Evolutionary conservation across 2,797 vertebrate genomes (phyloP).

Genomic region (Tarsius wallacei): DNA sequence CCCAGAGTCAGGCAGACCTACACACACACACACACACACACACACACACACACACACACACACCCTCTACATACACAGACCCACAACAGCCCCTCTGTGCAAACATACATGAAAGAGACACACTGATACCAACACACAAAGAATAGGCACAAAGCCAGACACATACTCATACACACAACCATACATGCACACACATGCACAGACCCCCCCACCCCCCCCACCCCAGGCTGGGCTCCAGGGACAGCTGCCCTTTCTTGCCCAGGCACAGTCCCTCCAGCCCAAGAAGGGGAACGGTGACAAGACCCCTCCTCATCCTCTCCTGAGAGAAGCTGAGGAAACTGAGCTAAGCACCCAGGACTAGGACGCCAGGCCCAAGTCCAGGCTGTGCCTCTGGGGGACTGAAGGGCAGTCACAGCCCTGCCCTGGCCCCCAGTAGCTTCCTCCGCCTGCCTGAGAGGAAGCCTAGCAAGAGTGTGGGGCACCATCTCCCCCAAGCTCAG

Average conservation of each 20-base stretch:
- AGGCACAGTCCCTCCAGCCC: not conserved
- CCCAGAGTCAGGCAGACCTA: not conserved
- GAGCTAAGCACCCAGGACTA: not conserved
- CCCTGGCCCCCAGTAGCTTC: not conserved
- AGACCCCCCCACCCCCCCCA: not conserved
- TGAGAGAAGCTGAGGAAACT: not conserved
- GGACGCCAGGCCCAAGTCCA: not conserved
- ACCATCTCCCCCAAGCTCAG: not conserved
- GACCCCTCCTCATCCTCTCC: not conserved
- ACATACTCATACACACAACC: not conserved
- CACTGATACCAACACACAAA: too few species aligned
- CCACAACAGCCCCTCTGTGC: not conserved
- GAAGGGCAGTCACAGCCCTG: not conserved
- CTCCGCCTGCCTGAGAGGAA: not conserved
- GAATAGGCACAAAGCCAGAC: not conserved
- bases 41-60: not conserved
- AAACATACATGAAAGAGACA: not conserved
- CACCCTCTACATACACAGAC: not conserved
- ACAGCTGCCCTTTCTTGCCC: not conserved
- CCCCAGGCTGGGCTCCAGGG: not conserved
- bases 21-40: not conserved
- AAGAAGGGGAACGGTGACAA: not conserved
- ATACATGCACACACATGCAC: not conserved
- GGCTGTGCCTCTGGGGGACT: not conserved
- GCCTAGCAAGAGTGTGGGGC: too few species aligned